Conservation (phyloP, 2,797 vertebrate species). For the Cirrhinus molitorella region DNA sequence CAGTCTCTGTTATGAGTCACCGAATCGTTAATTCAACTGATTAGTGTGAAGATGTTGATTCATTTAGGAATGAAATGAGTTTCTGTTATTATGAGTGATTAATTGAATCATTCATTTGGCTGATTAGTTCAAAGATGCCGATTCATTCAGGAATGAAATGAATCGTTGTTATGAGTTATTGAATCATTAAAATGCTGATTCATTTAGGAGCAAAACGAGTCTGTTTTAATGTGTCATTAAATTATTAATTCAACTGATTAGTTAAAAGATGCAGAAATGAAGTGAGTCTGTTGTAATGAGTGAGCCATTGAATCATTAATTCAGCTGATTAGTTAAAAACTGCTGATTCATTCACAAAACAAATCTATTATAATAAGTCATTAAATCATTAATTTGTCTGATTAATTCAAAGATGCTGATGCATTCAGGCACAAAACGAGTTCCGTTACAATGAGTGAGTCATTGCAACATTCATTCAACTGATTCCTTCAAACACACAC, state of each 20-base stretch:
- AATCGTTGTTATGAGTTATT: background rate
- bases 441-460: background rate
- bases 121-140: background rate
- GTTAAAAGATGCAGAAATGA: background rate
- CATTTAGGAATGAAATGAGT: background rate
- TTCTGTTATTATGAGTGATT: background rate
- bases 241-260: background rate
- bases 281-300: background rate
- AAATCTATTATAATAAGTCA: background rate
- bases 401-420: background rate
- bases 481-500: background rate
- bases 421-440: background rate
- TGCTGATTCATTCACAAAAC: background rate
- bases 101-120: background rate
- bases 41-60: background rate
- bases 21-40: background rate
- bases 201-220: too few relatives aligned
- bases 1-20: background rate
- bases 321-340: background rate
- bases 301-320: background rate
- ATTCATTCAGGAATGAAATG: background rate
- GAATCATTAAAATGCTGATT: background rate
- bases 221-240: background rate
- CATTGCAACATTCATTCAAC: background rate
- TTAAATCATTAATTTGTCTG: background rate